Base-by-base conservation (phyloP, 2,888 invertebrate species). In the Clunio marinus region DNA sequence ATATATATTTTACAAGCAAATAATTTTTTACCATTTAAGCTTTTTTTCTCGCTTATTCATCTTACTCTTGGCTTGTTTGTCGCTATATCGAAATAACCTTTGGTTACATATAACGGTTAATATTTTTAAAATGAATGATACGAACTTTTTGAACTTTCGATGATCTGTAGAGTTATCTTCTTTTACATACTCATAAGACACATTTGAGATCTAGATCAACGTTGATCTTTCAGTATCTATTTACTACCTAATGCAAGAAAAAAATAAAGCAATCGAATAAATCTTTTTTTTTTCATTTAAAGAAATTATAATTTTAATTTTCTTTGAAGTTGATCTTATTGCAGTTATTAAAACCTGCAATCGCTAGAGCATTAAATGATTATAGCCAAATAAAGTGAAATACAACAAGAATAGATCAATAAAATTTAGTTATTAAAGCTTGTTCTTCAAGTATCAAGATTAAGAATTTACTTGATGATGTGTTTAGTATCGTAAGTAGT, bases 211-310 rank as follows among this genome's bases (percentile, higher is more conserved):
- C 51, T 51, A 51, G 51, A 51, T 51, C 51, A 51, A 51, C 20
- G 51, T 51, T 51, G 51, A 51, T 51, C 51, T 51, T 51, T 51
- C 17, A 51, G 10, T n/a, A n/a, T n/a, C n/a, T n/a, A n/a, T n/a
- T n/a, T n/a, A n/a, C n/a, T n/a, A n/a, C n/a, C n/a, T n/a, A 17
- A 5, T 20, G 3, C 10, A 13, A 41, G 22, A 20, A 51, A 51
- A 51, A 8, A 20, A 51, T 22, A 20, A 32, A 32, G 4, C 10
- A 7, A 32, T 32, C 10, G 4, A 32, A 7, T 32, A 32, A 32
- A 10, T 32, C 32, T 7, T 7, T 32, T 32, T 32, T 7, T 32
- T 32, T 32, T 32, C 32, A 32, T 10, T 32, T 32, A 4, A 32
- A 32, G 4, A 51, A 51, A 41, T n/a, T 41, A 15, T 10, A 41